These are phyloP conservation scores for Yponomeuta plumbellus DNA, from an alignment of 2,888 invertebrate species.

Conservation along the genomic window DNA sequence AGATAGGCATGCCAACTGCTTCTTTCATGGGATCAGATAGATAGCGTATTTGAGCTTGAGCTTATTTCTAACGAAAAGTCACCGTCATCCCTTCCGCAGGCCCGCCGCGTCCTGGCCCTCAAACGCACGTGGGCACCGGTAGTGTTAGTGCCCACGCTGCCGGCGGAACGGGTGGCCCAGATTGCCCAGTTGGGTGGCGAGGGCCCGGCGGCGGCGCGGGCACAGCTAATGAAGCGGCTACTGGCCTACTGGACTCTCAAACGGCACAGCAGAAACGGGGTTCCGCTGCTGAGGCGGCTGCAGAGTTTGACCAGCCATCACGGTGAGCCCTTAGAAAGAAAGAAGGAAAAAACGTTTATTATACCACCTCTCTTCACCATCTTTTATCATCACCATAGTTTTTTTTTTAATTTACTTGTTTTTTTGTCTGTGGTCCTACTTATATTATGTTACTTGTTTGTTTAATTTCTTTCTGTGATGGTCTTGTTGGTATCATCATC, in stretches of 20 bases:
- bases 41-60: no score
- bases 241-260: slow-evolving; percentile 99
- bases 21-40: no score
- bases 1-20: no score
- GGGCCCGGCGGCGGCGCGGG: slow-evolving; percentile 78
- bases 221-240: slow-evolving; percentile 90
- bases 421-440: no score
- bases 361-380: no score
- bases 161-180: slow-evolving; percentile 90
- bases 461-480: no score
- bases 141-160: slow-evolving; percentile 95
- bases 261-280: slow-evolving; percentile 95
- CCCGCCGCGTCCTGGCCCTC: slow-evolving; percentile 89
- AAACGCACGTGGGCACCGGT: slow-evolving; percentile 93
- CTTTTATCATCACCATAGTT: no score
- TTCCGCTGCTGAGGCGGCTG: slow-evolving; percentile 91
- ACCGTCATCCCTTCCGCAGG: slow-evolving; percentile 43
- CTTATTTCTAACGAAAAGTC: background rate
- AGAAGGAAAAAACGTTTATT: no score
- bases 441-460: no score
- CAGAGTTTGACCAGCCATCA: slow-evolving; percentile 76
- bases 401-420: no score
- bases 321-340: slow-evolving; percentile 41
- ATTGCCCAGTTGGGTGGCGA: slow-evolving; percentile 86
- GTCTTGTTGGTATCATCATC: no score